Evolutionary conservation across 2,113 vertebrate genomes (phyloP), one percentile per base, ranked within the genome.

Genomic region (Aythya baeri): DNA sequence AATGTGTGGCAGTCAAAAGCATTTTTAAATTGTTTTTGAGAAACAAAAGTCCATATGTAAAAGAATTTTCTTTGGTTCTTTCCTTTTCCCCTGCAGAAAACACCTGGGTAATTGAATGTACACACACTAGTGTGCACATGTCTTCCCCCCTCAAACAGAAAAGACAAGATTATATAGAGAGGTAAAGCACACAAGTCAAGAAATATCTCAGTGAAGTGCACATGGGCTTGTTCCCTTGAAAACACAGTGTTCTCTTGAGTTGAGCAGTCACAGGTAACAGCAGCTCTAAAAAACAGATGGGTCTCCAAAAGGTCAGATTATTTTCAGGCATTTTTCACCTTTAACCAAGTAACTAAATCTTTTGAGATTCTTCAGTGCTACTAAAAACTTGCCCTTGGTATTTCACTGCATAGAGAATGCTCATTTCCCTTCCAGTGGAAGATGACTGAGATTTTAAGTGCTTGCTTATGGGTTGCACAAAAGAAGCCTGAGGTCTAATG

Each of bases 401-500:
- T 79, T 86, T 72, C 73, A 66, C 65, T 49, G 21, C 31, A 44
- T 54, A 74, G 25, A n/a, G 29, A 50, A 71, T 49, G 70, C 11
- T 72, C 3, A 27, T 73, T 93, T 94, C 61, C 68, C 32, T 78
- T 88, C 62, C 68, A 55, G 55, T n/a, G n/a, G 49, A 65, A 86
- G 46, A 86, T 41, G 46, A 58, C 52, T 43, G 72, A 80, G 86
- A 62, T 95, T 94, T 85, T 92, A 82, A 96, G 82, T 87, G 76
- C 72, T 81, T 94, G 21, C 62, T 94, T 83, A 86, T 50, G 79
- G 52, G 55, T 46, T 82, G 23, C 63, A 7, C 13, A 38, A 89
- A 89, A 94, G 46, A 49, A 82, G 26, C 25, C 90, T 83, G 82
- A 96, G 79, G 82, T 96, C 80, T 93, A 94, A 93, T 90, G 83